Evolutionary conservation across 2,888 invertebrate species (phyloP).

Genomic region (Catocala fraxini): DNA sequence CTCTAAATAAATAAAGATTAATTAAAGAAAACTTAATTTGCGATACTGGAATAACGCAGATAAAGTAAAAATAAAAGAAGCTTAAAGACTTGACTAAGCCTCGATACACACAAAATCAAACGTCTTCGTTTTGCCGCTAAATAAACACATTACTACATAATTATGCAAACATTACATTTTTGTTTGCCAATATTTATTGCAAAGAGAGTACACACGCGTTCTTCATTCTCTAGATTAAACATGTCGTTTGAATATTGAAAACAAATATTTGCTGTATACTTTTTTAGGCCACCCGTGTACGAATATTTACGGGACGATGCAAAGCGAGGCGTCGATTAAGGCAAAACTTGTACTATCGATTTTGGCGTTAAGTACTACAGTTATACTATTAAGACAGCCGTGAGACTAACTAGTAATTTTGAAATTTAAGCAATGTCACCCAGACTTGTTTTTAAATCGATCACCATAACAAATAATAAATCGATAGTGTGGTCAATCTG

Average conservation of each 20-base stretch:
- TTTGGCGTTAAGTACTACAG: not conserved
- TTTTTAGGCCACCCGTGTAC: slow-evolving; percentile 54
- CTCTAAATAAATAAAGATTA: no score
- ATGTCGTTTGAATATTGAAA: slow-evolving; percentile 66
- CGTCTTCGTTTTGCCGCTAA: slow-evolving; percentile 17
- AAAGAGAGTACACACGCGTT: slow-evolving; percentile 48
- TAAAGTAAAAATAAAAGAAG: no score
- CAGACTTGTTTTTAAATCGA: no score
- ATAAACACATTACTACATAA: slow-evolving; percentile 37
- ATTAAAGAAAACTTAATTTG: no score
- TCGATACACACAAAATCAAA: not conserved
- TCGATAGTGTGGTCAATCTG: no score
- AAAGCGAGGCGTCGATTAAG: slow-evolving; percentile 55
- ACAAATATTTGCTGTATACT: slow-evolving; percentile 59
- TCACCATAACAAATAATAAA: no score
- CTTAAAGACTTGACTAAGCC: no score
- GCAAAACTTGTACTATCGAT: slow-evolving; percentile 2
- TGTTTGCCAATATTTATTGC: slow-evolving; percentile 49
- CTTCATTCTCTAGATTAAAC: slow-evolving; percentile 62
- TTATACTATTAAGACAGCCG: no score
- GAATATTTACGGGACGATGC: slow-evolving; percentile 55
- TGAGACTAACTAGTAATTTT: no score
- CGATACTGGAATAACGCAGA: no score
- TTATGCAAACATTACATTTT: slow-evolving; percentile 35
- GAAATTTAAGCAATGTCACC: no score